Conservation (phyloP, 2,113 vertebrate species). For the Ictalurus punctatus region DNA sequence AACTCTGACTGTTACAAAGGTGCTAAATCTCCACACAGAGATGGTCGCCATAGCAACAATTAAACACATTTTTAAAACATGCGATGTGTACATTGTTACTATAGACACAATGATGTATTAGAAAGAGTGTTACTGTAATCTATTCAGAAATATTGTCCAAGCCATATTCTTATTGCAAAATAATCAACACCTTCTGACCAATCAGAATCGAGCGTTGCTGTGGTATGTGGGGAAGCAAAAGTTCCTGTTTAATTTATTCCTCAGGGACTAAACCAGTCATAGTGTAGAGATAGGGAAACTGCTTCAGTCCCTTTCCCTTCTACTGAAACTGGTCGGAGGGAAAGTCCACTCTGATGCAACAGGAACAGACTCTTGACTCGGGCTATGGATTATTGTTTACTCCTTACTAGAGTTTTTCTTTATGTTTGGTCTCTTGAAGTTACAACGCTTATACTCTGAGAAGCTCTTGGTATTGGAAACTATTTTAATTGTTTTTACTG, state of each 20-base stretch:
- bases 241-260: not conserved
- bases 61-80: no score
- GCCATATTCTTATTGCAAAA: not conserved
- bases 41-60: not conserved
- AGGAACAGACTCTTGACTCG: conserved; percentile 14
- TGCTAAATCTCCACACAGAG: not conserved
- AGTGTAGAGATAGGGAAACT: conserved; percentile 41
- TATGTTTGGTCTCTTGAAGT: not conserved
- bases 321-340: conserved; percentile 21
- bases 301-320: conserved; percentile 25
- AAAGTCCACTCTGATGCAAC: conserved; percentile 31
- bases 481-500: not conserved
- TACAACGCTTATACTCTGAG: no score
- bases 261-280: not conserved
- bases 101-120: no score
- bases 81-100: no score
- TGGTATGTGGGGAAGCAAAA: not conserved
- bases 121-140: not conserved
- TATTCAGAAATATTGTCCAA: not conserved
- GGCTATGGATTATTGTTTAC: not conserved
- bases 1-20: not conserved
- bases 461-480: not conserved
- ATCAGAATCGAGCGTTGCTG: not conserved
- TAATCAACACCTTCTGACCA: not conserved
- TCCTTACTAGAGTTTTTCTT: not conserved